Evolutionary conservation across 2,888 invertebrate species (phyloP), one percentile per base, ranked within the genome.

Genomic region (Halictus quadricinctus): DNA sequence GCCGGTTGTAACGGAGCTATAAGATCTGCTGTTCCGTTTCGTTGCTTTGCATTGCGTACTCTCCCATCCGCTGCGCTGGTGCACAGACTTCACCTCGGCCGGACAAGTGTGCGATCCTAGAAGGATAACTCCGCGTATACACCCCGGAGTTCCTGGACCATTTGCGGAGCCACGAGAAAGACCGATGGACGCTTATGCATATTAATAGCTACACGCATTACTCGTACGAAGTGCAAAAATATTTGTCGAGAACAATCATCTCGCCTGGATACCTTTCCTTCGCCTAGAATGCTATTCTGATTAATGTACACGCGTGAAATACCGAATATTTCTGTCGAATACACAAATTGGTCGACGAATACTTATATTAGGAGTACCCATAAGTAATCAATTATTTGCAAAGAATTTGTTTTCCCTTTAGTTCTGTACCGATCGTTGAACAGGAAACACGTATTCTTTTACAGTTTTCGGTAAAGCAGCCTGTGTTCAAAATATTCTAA

Each of bases 1-100:
- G 90, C 88, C 87, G 87, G 89, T 89, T 90, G 90, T 90, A 90
- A 90, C 89, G 87, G 89, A 90, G 88, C 90, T 90, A 89, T 85
- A 90, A 90, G 89, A 89, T 90, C 89, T 90, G 87, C 90, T 87
- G 88, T 90, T 90, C 88, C 66, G 87, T 90, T 90, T 89, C 87
- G 89, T 90, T 90, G 89, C 88, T 87, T 90, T 88, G 90, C 90
- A 89, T 90, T 83, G 90, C 89, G 88, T 84, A 88, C 87, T 78
- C 85, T 81, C 70, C 76, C 79, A 50, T 76, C 60, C 78, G 50
- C 70, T 29, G 82, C 54, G 41, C 60, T 29, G 54, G 50, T 76
- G 79, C 86, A 78, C 79, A 74, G 82, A 29, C 81, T 73, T 84
- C 86, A 60, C 80, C 82, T 80, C 82, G 78, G n/a, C 72, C 80